Evolutionary conservation across 64 coral and sea anemone genomes (phyloP).

Genomic region (Dendronephthya gigantea): DNA sequence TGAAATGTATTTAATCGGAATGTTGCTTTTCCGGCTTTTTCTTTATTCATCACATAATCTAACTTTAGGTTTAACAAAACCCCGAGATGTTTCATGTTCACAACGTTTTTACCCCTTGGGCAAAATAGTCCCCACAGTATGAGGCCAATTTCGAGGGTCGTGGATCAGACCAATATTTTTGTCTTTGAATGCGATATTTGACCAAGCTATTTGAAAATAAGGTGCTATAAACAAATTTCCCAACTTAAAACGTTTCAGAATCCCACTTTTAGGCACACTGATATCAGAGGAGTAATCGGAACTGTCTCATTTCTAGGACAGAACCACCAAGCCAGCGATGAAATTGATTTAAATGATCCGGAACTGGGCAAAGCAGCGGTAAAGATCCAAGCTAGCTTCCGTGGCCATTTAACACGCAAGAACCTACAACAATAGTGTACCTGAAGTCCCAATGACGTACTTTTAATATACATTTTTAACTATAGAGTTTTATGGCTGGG

Average conservation of each 20-base stretch:
- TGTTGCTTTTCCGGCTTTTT: background rate
- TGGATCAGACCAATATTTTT: too few relatives aligned
- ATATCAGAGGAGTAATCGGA: background rate
- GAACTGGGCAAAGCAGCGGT: slow-evolving; percentile 54
- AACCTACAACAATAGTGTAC: slow-evolving; percentile 54
- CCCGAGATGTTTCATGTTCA: too few relatives aligned
- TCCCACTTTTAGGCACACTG: background rate
- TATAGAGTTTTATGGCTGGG: background rate
- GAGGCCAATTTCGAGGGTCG: too few relatives aligned
- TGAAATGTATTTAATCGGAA: background rate
- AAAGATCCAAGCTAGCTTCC: slow-evolving; percentile 91
- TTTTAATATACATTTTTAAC: background rate
- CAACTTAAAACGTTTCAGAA: too few relatives aligned
- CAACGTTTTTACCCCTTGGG: too few relatives aligned
- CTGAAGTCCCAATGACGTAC: background rate
- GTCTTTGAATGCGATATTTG: too few relatives aligned
- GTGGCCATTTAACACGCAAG: slow-evolving; percentile 74
- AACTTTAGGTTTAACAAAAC: too few relatives aligned
- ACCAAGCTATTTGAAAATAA: too few relatives aligned
- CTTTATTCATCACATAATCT: too few relatives aligned
- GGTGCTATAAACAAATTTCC: too few relatives aligned
- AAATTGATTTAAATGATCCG: background rate
- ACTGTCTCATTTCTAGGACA: background rate
- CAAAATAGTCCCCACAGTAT: too few relatives aligned
- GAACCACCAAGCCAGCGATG: background rate